Evolutionary conservation across 2,888 invertebrate species (phyloP).

Genomic region (Drosophila testacea): DNA sequence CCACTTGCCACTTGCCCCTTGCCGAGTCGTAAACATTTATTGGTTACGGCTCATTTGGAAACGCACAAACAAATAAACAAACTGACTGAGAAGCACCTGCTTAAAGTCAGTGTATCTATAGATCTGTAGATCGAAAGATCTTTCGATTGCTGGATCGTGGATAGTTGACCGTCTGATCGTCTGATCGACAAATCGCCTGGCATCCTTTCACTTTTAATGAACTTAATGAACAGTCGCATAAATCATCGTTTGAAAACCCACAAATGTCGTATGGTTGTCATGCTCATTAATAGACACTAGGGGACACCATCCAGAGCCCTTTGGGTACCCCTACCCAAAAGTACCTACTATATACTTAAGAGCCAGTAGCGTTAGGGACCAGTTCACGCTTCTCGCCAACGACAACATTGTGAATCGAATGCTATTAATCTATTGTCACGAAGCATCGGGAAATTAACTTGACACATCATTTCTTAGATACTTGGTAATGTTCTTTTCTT

Average conservation of each 20-base stretch:
- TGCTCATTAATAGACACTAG: constrained; percentile 69
- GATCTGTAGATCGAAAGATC: constrained; percentile 18
- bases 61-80: constrained; percentile 64
- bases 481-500: constrained; percentile 4
- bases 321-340: constrained; percentile 1
- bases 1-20: constrained; percentile 20
- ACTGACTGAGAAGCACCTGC: constrained; percentile 43
- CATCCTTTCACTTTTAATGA: constrained; percentile 81
- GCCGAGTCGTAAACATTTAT: constrained; percentile 75
- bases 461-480: constrained; percentile 74
- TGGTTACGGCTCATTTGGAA: constrained; percentile 75
- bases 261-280: constrained; percentile 75
- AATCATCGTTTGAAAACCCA: constrained; percentile 67
- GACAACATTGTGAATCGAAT: constrained; percentile 53
- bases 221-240: constrained; percentile 74
- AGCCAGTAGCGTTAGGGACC: constrained; percentile 36
- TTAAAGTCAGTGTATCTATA: background rate
- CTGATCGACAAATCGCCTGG: constrained; percentile 40
- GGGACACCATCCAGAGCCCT: constrained; percentile 17
- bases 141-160: background rate
- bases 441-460: constrained; percentile 66
- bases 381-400: constrained; percentile 47
- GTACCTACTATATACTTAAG: too few species aligned
- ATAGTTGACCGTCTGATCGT: constrained; percentile 12
- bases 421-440: constrained; percentile 74